Conservation (phyloP, 2,888 invertebrate genomes). For the Drosophila leonis region DNA sequence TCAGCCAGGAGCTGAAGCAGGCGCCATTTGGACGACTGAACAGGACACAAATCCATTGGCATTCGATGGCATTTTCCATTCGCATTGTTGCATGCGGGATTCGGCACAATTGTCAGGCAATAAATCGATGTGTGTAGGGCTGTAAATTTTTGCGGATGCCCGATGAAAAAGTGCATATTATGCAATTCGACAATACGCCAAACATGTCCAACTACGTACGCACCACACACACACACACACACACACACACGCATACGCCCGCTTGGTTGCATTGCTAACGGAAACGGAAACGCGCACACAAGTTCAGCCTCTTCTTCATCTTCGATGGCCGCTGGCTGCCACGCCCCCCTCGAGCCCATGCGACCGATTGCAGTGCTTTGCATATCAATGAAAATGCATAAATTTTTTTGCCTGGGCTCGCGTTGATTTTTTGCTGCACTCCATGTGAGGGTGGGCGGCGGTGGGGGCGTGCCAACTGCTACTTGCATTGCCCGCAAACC, state of each 20-base stretch:
- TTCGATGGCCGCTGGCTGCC: conserved; percentile 32
- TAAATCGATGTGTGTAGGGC: conserved; percentile 84
- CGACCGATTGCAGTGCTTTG: conserved; percentile 71
- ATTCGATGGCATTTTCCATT: conserved; percentile 45
- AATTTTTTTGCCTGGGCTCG: conserved; percentile 61
- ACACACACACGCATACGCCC: background rate
- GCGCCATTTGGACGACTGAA: conserved; percentile 58
- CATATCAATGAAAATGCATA: conserved; percentile 83
- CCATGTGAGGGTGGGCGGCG: background rate
- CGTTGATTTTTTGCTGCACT: conserved; percentile 60
- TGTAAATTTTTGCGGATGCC: conserved; percentile 82
- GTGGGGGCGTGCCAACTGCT: conserved; percentile 3
- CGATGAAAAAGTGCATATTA: conserved; percentile 83
- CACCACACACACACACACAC: conserved; percentile 44
- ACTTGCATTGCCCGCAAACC: conserved; percentile 56
- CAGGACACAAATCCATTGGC: conserved; percentile 71
- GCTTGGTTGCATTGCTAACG: conserved; percentile 52
- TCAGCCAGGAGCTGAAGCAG: conserved; percentile 22
- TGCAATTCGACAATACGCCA: conserved; percentile 83
- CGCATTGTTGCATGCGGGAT: conserved; percentile 64
- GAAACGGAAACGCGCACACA: conserved; percentile 71
- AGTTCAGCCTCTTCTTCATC: conserved; percentile 69
- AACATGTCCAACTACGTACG: conserved; percentile 74
- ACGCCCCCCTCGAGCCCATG: background rate
- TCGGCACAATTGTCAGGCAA: conserved; percentile 84